Evolutionary conservation across 2,113 vertebrate species (phyloP), one percentile per base, ranked within the genome.

Genomic region (Coregonus clupeaformis): DNA sequence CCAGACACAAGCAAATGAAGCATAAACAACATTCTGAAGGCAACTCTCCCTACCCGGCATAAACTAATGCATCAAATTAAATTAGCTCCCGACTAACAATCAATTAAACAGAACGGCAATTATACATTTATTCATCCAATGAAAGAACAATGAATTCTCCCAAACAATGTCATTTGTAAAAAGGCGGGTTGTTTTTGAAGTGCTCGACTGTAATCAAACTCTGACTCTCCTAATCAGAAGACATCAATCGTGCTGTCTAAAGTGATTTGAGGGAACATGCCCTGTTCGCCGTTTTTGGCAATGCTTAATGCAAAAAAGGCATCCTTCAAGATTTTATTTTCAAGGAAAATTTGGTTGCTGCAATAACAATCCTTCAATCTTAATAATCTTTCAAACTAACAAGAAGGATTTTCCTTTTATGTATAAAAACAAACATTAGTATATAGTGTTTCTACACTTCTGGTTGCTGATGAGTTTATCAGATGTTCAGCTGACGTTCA

Each of bases 81-180:
- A 87, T 85, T 75, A 82, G 68, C 65, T 64, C 74, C 72, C 29
- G 63, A 64, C 72, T 86, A 82, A 73, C 81, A 75, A 81, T 32
- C 81, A 36, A 75, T 89, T 86, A 82, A 72, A 68, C 65, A 74
- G 45, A 1, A 32, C 68, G 49, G 73, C 81, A 60, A 77, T 80
- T 82, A 29, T 55, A 62, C 68, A 80, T 70, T 62, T 68, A 82
- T 79, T 77, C 25, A 77, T 73, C 62, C 60, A 69, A 77, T 75
- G 68, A 82, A 86, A 77, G 36, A 78, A 77, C 82, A 86, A 73
- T 71, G 76, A 76, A 72, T 42, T 52, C 20, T 29, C 25, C 64
- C 70, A 77, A 81, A 79, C 72, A 74, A 47, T 67, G 73, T 73
- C 42, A 80, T 77, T 74, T 59, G 36, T 80, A 77, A 72, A 80